A percentile compares a stretch with the other conserved stretches of the same genome.
Conservation (phyloP, 2,888 invertebrate genomes). For the Tipula unca region DNA sequence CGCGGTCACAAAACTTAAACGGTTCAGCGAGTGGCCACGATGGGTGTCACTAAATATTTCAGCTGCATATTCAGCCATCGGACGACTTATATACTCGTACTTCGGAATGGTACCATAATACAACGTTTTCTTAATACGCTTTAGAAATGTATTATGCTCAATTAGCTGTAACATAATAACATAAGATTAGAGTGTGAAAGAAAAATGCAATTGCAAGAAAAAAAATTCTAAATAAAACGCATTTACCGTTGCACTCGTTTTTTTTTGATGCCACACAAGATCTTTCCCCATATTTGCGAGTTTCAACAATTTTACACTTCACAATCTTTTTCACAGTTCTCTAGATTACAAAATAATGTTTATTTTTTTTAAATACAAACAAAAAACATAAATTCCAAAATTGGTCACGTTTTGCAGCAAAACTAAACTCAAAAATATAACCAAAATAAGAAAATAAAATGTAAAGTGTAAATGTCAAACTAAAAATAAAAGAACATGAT, state of each 20-base stretch:
- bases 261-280: background rate
- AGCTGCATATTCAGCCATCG: slow-evolving; percentile 67
- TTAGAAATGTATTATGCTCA: slow-evolving; percentile 64
- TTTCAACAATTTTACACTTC: background rate
- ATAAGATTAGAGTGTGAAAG: background rate
- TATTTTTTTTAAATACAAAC: background rate
- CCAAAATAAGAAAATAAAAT: background rate
- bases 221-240: background rate
- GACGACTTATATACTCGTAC: slow-evolving; percentile 56
- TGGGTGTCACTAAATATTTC: slow-evolving; percentile 73
- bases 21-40: slow-evolving; percentile 65
- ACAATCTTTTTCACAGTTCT: background rate
- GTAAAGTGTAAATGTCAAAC: background rate
- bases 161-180: slow-evolving; percentile 31
- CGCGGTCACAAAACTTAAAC: slow-evolving; percentile 67
- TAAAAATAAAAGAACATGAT: background rate
- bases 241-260: slow-evolving; percentile 14
- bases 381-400: background rate
- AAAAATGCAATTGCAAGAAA: background rate
- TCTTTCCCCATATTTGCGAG: background rate
- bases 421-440: background rate
- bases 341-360: background rate
- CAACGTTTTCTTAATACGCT: slow-evolving; percentile 76
- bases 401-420: background rate
- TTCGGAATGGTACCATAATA: slow-evolving; percentile 80